Evolutionary conservation across 2,113 vertebrate species (phyloP), one percentile per base, ranked within the genome.

Genomic region (Hiodon tergisus): DNA sequence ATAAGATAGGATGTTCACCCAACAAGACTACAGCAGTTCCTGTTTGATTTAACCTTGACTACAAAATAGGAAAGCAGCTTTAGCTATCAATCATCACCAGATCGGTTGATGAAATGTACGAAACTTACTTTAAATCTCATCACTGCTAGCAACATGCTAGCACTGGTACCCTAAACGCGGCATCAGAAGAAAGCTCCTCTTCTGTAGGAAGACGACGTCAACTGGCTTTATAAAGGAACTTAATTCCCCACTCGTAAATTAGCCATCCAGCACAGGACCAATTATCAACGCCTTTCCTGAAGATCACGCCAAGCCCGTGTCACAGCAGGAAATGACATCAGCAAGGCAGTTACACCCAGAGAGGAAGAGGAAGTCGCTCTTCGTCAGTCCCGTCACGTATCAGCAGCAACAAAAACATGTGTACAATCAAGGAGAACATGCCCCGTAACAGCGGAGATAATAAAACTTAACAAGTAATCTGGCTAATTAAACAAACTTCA

Each of bases 161-260:
- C 74, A 54, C 81, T 83, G 79, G 85, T 59, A 79, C 71, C 81
- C 75, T 76, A 84, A 85, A 86, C 85, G 83, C 86, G 81, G 79
- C 76, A 83, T 85, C 84, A 85, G 83, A 84, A 86, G 84, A 83
- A 72, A 82, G 77, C 78, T 77, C 77, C 81, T 76, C 86, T 87
- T 85, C 83, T 86, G 85, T 85, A 75, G 78, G 85, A 79, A 85
- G 73, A 81, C 77, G 82, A 78, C 83, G 85, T 87, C 85, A 88
- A 88, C 85, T 80, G 72, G 79, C 80, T 85, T 86, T 88, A 90
- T 90, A 89, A 92, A 88, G 87, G 87, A 80, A 82, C 77, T 59
- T 59, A 78, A 85, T 83, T 71, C 60, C 76, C 71, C 76, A 84
- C 86, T 89, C 81, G 81, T 61, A 66, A 90, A 84, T 84, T 86